These are phyloP conservation scores for Dunckerocampus dactyliophorus DNA, from an alignment of 2,113 vertebrate species.

Conservation along the genomic window DNA sequence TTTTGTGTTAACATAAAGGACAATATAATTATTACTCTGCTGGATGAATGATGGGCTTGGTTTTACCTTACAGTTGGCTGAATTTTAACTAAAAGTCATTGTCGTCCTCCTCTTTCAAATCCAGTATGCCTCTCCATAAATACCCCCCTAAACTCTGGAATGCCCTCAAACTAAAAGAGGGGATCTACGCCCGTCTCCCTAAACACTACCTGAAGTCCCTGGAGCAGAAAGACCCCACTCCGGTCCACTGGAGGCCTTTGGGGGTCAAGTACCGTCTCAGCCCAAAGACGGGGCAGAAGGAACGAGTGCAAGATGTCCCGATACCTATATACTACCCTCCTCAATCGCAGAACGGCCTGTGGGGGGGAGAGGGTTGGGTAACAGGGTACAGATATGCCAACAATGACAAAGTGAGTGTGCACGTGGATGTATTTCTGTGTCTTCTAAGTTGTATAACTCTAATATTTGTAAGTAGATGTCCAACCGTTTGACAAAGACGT, in stretches of 20 bases:
- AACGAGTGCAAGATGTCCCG: constrained; percentile 87
- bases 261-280: constrained; percentile 71
- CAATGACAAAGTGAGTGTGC: constrained; percentile 81
- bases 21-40: no score
- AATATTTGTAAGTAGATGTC: constrained; percentile 72
- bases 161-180: constrained; percentile 75
- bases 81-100: no score
- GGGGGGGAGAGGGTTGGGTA: constrained; percentile 92
- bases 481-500: constrained; percentile 77
- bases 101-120: constrained; percentile 13
- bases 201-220: constrained; percentile 79
- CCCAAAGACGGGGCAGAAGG: constrained; percentile 75
- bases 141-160: constrained; percentile 80
- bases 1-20: no score
- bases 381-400: constrained; percentile 80
- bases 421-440: neutral
- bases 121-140: constrained; percentile 82
- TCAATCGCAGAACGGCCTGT: constrained; percentile 80
- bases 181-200: constrained; percentile 84
- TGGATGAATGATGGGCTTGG: no score
- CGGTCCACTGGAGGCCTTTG: constrained; percentile 85
- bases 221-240: constrained; percentile 59
- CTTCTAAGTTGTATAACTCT: neutral
- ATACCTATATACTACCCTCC: constrained; percentile 79
- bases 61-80: no score